These are phyloP conservation scores for Abrostola tripartita DNA, from an alignment of 2,888 invertebrate genomes.

Conservation along the genomic window DNA sequence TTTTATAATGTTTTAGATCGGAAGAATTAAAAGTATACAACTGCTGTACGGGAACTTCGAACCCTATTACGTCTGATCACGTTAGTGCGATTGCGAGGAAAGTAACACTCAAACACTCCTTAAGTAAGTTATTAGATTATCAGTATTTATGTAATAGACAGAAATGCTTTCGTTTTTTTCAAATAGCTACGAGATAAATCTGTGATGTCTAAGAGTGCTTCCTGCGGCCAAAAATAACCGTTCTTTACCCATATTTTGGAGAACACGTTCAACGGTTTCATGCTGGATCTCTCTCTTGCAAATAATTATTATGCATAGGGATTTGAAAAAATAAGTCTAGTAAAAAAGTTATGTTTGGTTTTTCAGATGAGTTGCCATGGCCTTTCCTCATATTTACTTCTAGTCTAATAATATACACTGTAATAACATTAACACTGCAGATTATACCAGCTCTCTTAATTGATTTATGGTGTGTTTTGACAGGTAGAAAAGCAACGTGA, in stretches of 20 bases:
- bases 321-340: neutral
- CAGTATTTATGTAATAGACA: too few species aligned
- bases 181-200: too few species aligned
- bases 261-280: too few species aligned
- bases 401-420: conserved; percentile 43
- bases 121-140: conserved; percentile 53
- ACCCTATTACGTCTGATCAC: conserved; percentile 58
- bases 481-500: conserved; percentile 59
- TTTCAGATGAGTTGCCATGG: conserved; percentile 60
- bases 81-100: conserved; percentile 43
- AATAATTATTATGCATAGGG: too few species aligned
- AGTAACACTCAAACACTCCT: conserved; percentile 53
- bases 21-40: conserved; percentile 63
- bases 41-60: conserved; percentile 61
- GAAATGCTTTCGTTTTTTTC: too few species aligned
- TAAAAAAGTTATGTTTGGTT: too few species aligned
- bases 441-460: conserved; percentile 61
- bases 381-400: conserved; percentile 55
- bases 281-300: too few species aligned
- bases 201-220: too few species aligned
- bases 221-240: neutral
- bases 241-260: neutral
- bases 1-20: conserved; percentile 51
- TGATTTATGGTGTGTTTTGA: conserved; percentile 57
- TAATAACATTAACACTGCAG: conserved; percentile 58